Percentiles rank a stretch among this genome's conserved stretches.
Evolutionary conservation across 2,113 vertebrate species (phyloP).

Genomic region (Pipa parva): DNA sequence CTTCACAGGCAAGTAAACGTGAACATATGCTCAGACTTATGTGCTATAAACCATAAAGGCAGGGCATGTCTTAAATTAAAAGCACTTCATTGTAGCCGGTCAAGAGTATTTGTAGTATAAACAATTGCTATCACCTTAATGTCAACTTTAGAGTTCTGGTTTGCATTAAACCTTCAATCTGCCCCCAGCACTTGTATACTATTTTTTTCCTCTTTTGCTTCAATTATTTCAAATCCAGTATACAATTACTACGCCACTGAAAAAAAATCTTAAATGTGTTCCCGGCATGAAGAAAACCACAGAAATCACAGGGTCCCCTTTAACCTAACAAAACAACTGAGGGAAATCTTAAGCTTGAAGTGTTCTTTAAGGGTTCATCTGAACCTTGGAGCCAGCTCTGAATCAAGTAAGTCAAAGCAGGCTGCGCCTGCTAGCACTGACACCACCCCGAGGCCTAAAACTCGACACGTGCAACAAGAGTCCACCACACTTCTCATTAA

Average conservation of each 20-base stretch:
- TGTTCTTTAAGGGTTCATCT: neutral
- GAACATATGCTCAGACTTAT: constrained; percentile 19
- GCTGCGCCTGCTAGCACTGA: neutral
- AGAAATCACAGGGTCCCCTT: constrained; percentile 13
- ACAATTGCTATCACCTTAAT: constrained; percentile 21
- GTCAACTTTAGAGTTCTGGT: constrained; percentile 10
- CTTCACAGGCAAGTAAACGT: neutral
- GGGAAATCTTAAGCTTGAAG: neutral
- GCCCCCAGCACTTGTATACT: neutral
- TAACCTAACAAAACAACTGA: neutral
- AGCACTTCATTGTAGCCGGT: constrained; percentile 1
- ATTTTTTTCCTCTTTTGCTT: neutral
- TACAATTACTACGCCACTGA: neutral
- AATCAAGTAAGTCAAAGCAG: neutral
- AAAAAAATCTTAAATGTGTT: neutral
- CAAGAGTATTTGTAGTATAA: constrained; percentile 10
- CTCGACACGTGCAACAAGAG: neutral
- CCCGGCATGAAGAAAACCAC: constrained; percentile 1
- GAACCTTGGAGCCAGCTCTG: neutral
- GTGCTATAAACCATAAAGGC: neutral
- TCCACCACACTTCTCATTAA: neutral
- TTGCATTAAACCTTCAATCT: constrained; percentile 13
- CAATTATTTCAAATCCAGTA: neutral
- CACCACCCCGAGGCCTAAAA: constrained; percentile 5
- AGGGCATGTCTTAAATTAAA: constrained; percentile 15